Conservation (phyloP, 2,888 invertebrate species). For the Apomyelois bistriatella region DNA sequence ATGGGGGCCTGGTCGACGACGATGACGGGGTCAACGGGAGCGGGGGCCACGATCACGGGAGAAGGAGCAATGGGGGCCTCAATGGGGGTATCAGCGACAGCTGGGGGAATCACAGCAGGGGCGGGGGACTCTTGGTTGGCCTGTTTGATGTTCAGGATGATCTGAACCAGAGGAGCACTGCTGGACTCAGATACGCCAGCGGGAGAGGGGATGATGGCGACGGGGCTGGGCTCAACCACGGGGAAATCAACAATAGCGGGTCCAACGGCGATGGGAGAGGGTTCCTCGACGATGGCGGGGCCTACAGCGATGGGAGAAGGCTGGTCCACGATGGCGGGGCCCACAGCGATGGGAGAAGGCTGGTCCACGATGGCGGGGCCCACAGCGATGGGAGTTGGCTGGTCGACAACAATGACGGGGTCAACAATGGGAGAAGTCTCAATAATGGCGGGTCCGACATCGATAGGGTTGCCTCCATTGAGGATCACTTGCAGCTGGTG, state of each 20-base stretch:
- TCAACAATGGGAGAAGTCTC: not conserved
- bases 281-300: not conserved
- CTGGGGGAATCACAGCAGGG: not conserved
- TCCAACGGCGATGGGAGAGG: not conserved
- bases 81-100: not conserved
- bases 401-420: not conserved
- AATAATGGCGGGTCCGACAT: conserved; percentile 1
- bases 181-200: not conserved
- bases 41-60: not conserved
- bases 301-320: not conserved
- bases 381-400: not conserved
- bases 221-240: not conserved
- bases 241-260: not conserved
- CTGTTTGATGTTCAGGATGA: conserved; percentile 11
- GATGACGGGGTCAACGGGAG: conserved; percentile 7
- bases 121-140: not conserved
- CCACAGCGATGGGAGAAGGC: conserved; percentile 1
- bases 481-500: conserved; percentile 3
- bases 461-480: conserved; percentile 1
- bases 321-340: conserved; percentile 4
- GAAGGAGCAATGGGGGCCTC: not conserved
- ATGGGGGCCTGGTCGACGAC: conserved; percentile 6
- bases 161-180: conserved; percentile 9
- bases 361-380: conserved; percentile 9
- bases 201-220: not conserved